These are phyloP conservation scores for Epizoanthus scotinus DNA, from an alignment of 92 coral and sea anemone genomes.

Conservation along the genomic window DNA sequence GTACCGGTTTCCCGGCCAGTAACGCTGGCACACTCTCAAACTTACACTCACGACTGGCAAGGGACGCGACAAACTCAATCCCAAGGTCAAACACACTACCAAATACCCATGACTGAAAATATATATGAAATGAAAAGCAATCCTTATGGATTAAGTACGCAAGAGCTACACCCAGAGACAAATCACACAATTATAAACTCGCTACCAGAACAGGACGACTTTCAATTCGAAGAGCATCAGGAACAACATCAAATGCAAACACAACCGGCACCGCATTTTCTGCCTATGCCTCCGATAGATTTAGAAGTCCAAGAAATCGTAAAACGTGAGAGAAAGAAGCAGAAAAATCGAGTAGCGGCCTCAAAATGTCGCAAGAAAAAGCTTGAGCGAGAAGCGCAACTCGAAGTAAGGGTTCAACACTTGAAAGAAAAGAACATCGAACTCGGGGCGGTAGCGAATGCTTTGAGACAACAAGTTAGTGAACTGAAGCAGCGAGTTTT, in stretches of 20 bases:
- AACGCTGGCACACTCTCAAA: slow-evolving; percentile 25
- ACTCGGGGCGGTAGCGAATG: slow-evolving; percentile 88
- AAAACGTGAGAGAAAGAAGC: slow-evolving; percentile 94
- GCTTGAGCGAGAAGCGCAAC: slow-evolving; percentile 96
- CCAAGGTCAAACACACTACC: slow-evolving; percentile 36
- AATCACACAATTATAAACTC: slow-evolving; percentile 23
- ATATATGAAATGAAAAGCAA: slow-evolving; percentile 41
- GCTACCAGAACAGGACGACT: slow-evolving; percentile 52
- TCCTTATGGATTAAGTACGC: slow-evolving; percentile 19
- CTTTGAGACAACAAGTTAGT: slow-evolving; percentile 82
- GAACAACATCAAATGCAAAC: slow-evolving; percentile 22
- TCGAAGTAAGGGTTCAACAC: slow-evolving; percentile 92
- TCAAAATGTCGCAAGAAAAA: slow-evolving; percentile 97
- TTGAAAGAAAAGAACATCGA: slow-evolving; percentile 94
- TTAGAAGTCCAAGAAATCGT: slow-evolving; percentile 94
- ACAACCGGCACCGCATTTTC: slow-evolving; percentile 49
- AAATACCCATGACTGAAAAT: slow-evolving; percentile 34
- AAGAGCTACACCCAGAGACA: slow-evolving; percentile 17
- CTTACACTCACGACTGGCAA: slow-evolving; percentile 28
- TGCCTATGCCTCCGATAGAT: slow-evolving; percentile 92
- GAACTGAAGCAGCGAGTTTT: slow-evolving; percentile 92
- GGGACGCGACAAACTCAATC: background rate
- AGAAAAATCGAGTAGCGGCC: slow-evolving; percentile 96
- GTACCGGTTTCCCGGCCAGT: background rate
- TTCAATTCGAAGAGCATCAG: slow-evolving; percentile 50